phyloP scores from a whole-genome alignment of 2,797 vertebrate species.

The Linurgus olivaceus region DNA sequence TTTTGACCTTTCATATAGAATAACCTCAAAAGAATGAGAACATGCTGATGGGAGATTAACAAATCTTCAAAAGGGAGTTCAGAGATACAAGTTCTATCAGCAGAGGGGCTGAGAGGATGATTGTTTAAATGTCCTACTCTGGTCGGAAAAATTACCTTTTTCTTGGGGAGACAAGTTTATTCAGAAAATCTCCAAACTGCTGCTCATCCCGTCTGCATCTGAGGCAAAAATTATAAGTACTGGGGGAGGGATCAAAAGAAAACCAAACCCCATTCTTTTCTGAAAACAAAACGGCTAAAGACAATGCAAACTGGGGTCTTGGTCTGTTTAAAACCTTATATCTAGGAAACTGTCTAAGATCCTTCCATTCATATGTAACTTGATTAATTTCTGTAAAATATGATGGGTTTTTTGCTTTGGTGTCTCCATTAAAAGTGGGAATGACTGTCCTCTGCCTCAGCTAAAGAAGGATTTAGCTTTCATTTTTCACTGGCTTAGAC shows the following conservation, averaged over 20 bases:
- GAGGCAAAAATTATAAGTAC: not conserved
- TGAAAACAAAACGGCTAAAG: not conserved
- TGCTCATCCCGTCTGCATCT: not conserved
- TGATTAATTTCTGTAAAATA: not conserved
- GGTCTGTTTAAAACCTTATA: not conserved
- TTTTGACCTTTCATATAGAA: not conserved
- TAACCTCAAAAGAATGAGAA: not conserved
- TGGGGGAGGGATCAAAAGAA: not conserved
- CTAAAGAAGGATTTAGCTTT: not conserved
- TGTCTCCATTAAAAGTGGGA: not conserved
- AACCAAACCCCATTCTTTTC: accelerated
- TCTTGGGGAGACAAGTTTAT: not conserved
- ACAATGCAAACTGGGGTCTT: not conserved
- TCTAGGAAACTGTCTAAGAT: not conserved
- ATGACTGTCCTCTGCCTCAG: not conserved
- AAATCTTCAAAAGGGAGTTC: not conserved
- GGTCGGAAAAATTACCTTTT: not conserved
- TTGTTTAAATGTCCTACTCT: not conserved
- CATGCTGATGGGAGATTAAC: not conserved
- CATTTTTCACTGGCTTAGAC: not conserved
- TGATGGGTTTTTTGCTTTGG: not conserved
- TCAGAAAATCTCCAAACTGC: not conserved
- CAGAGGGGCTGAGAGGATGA: not conserved
- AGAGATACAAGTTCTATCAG: not conserved
- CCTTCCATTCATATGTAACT: not conserved